Evolutionary conservation across 1,140 invertebrate species (phyloP).

Genomic region (Phortica variegata): DNA sequence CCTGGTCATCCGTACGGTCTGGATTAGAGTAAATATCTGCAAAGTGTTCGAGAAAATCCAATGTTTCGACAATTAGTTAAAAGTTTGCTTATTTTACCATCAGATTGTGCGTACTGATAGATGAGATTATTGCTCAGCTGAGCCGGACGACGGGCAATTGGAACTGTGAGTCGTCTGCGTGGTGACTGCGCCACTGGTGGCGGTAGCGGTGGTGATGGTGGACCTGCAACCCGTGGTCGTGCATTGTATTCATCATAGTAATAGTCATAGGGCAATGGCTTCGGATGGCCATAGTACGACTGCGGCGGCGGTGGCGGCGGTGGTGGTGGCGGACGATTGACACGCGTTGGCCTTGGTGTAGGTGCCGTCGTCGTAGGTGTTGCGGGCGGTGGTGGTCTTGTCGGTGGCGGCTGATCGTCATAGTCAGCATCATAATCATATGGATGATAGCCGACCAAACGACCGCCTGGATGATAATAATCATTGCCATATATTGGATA

Average conservation of each 20-base stretch:
- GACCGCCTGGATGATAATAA: slow-evolving; percentile 9
- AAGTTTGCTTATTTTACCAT: slow-evolving; percentile 50
- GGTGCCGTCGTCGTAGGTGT: slow-evolving; percentile 6
- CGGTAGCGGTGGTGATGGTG: slow-evolving; percentile 5
- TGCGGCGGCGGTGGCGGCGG: slow-evolving; percentile 2
- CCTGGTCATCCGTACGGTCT: background rate
- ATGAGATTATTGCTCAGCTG: slow-evolving; percentile 34
- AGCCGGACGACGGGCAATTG: slow-evolving; percentile 8
- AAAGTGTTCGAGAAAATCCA: slow-evolving; percentile 55
- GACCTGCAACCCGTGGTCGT: slow-evolving; percentile 7
- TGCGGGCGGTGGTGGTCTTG: slow-evolving; percentile 1
- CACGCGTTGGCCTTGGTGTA: slow-evolving; percentile 12
- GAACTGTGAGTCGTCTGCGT: background rate
- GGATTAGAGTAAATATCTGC: slow-evolving; percentile 46
- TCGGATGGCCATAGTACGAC: background rate
- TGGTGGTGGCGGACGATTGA: slow-evolving; percentile 21
- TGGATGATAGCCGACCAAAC: slow-evolving; percentile 24
- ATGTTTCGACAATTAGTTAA: slow-evolving; percentile 54
- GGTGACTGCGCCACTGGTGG: slow-evolving; percentile 1
- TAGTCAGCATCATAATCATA: slow-evolving; percentile 26
- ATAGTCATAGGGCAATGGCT: slow-evolving; percentile 2
- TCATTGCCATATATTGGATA: slow-evolving; percentile 10
- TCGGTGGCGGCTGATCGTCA: background rate
- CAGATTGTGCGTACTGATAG: slow-evolving; percentile 49
- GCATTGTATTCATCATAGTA: slow-evolving; percentile 34